Conservation (phyloP, 1,140 invertebrate species). For the Orchestia grillus region DNA sequence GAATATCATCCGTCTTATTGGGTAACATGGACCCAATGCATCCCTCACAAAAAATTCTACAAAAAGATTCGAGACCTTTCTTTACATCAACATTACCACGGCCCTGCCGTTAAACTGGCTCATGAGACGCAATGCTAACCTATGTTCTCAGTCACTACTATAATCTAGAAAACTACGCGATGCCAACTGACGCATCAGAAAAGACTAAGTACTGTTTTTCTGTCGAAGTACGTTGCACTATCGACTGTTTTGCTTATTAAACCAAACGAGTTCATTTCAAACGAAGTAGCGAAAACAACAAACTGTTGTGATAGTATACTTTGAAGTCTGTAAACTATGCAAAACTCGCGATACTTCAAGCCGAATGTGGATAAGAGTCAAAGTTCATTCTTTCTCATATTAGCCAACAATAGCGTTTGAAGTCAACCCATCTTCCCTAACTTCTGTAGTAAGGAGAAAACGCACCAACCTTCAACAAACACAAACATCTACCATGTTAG, state of each 20-base stretch:
- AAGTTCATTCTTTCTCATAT: neutral
- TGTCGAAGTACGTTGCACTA: too few relatives aligned
- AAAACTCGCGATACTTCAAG: neutral
- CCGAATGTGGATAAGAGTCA: neutral
- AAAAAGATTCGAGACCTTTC: too few relatives aligned
- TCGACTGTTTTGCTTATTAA: too few relatives aligned
- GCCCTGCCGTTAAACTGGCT: neutral
- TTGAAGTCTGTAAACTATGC: neutral
- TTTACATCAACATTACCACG: too few relatives aligned
- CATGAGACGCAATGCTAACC: neutral
- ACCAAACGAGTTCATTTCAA: too few relatives aligned
- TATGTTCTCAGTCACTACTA: neutral
- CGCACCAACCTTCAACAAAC: neutral
- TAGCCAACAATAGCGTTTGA: neutral
- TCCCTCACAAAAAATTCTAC: too few relatives aligned
- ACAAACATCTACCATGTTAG: neutral
- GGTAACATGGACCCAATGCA: too few relatives aligned
- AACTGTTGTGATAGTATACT: neutral
- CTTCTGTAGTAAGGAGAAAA: neutral
- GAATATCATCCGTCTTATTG: too few relatives aligned
- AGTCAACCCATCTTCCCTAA: too few relatives aligned
- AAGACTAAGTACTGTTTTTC: too few relatives aligned
- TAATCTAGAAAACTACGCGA: neutral
- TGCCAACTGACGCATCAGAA: neutral
- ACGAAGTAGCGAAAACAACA: neutral